Conservation (phyloP, 2,797 vertebrate genomes). For the Cynopterus sphinx region DNA sequence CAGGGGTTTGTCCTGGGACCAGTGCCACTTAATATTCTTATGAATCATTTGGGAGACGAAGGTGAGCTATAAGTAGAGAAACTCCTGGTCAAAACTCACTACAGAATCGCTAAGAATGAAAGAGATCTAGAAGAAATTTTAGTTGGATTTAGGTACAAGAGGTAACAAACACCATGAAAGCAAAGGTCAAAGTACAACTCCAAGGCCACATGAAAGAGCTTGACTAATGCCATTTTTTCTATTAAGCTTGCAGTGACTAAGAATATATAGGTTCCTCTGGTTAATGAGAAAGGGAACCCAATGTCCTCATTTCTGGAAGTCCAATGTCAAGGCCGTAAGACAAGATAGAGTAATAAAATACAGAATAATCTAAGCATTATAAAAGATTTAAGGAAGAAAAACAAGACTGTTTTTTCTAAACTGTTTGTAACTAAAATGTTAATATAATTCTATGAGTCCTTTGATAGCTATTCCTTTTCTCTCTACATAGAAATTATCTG, state of each 20-base stretch:
- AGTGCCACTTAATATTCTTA: not conserved
- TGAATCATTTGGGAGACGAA: not conserved
- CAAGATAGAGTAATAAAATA: not conserved
- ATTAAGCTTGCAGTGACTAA: not conserved
- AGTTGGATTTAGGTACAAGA: not conserved
- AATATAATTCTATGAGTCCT: not conserved
- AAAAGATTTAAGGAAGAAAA: not conserved
- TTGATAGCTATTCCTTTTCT: not conserved
- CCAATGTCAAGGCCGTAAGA: not conserved
- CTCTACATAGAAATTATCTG: not conserved
- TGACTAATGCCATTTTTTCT: not conserved
- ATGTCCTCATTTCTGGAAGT: not conserved
- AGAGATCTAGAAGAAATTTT: not conserved
- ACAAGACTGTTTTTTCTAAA: not conserved
- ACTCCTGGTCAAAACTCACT: not conserved
- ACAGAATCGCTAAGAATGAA: not conserved
- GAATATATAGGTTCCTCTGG: not conserved
- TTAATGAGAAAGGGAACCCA: not conserved
- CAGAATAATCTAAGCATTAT: not conserved
- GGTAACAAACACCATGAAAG: not conserved
- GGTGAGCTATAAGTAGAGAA: not conserved
- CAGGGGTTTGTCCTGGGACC: conserved; percentile 29
- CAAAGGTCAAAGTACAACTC: not conserved
- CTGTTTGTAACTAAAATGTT: not conserved
- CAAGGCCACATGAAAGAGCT: not conserved